A percentile compares a stretch with the other conserved stretches of the same genome.
phyloP scores from a whole-genome alignment of 2,797 vertebrate genomes.

The Spondyliosoma cantharus region DNA sequence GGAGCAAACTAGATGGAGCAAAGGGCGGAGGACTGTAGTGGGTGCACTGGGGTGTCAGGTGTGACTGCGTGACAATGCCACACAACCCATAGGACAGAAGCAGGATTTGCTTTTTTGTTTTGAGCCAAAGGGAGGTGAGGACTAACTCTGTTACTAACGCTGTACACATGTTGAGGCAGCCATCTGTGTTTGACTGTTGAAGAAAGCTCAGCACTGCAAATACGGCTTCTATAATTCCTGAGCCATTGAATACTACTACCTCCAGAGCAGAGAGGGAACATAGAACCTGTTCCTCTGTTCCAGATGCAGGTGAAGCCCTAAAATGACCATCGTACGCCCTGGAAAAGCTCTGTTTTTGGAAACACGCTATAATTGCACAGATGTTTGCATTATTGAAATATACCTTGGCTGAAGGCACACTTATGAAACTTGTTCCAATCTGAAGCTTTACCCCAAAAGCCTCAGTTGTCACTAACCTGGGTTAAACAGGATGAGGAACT shows the following conservation, averaged over 20 bases:
- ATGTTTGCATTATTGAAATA: background rate
- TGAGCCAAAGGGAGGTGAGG: no score
- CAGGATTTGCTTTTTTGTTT: no score
- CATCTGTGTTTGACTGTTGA: background rate
- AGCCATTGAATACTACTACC: background rate
- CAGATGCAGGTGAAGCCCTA: background rate
- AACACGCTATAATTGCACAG: background rate
- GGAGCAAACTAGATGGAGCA: no score
- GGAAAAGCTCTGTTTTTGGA: background rate
- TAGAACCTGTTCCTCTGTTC: background rate
- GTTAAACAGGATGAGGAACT: conserved; percentile 94
- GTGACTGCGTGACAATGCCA: no score
- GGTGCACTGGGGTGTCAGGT: no score
- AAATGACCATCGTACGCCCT: background rate
- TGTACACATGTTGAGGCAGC: background rate
- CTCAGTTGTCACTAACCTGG: conserved; percentile 84
- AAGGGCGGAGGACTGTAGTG: no score
- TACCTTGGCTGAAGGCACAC: background rate
- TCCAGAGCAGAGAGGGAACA: no score
- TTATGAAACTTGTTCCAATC: background rate
- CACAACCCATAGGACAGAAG: no score
- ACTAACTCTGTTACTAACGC: no score
- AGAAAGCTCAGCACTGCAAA: background rate
- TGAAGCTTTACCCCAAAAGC: background rate
- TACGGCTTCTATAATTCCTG: background rate